Percentiles rank a stretch among this genome's conserved stretches.
phyloP scores from a whole-genome alignment of 2,888 invertebrate species.

The Himalopsyche tibetana region DNA sequence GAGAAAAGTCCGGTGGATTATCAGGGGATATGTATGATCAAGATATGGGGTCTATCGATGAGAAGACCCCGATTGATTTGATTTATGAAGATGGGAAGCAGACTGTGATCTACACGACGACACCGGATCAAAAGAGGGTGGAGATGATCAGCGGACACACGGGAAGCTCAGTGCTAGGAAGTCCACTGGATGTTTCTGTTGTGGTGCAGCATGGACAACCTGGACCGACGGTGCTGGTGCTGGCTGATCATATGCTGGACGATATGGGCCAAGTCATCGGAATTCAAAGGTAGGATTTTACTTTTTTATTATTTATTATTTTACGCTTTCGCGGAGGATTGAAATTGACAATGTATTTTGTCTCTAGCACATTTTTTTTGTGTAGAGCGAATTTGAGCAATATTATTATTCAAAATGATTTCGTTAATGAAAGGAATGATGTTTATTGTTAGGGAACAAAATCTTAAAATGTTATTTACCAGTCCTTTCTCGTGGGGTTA shows the following conservation, averaged over 20 bases:
- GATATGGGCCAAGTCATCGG: slow-evolving; percentile 82
- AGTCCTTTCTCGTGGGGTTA: no score
- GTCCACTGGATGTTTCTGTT: slow-evolving; percentile 76
- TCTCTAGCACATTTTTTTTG: no score
- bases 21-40: slow-evolving; percentile 76
- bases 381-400: no score
- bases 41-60: slow-evolving; percentile 77
- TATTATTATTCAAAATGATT: no score
- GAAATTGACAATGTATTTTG: no score
- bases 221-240: slow-evolving; percentile 81
- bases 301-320: slow-evolving; percentile 53
- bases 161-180: slow-evolving; percentile 77
- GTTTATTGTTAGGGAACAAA: no score
- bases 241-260: slow-evolving; percentile 84
- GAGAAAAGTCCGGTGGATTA: slow-evolving; percentile 70
- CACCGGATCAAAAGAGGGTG: slow-evolving; percentile 87
- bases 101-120: slow-evolving; percentile 88
- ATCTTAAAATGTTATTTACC: no score
- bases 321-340: no score
- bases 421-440: no score
- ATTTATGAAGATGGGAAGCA: slow-evolving; percentile 91
- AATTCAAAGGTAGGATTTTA: slow-evolving; percentile 78
- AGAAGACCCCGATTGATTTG: slow-evolving; percentile 86
- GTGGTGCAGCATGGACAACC: slow-evolving; percentile 73
- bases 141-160: slow-evolving; percentile 86